phyloP scores from a whole-genome alignment of 2,113 vertebrate species.

The Peromyscus californicus region DNA sequence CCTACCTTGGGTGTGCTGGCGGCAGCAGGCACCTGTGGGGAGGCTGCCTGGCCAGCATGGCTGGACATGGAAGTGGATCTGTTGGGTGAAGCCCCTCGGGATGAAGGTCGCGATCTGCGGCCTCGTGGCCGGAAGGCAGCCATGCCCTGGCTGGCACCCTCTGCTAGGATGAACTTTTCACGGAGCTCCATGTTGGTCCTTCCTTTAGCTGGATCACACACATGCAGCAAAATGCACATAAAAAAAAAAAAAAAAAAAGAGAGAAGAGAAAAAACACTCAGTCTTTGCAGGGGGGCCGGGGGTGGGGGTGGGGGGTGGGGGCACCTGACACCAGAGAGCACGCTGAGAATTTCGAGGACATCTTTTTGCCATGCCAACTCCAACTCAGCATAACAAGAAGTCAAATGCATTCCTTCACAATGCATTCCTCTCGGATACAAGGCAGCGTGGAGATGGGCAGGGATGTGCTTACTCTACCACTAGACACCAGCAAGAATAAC shows the following conservation, averaged over 20 bases:
- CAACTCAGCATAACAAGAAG: constrained; percentile 86
- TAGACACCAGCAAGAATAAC: constrained; percentile 88
- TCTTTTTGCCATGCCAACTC: constrained; percentile 87
- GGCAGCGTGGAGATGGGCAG: constrained; percentile 72
- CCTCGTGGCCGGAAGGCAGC: constrained; percentile 97
- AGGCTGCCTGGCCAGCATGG: constrained; percentile 90
- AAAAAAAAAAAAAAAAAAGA: constrained; percentile 33
- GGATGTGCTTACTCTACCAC: constrained; percentile 86
- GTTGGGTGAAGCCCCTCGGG: constrained; percentile 96
- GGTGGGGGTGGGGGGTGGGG: neutral
- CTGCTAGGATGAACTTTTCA: constrained; percentile 98
- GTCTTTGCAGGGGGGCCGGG: accelerated
- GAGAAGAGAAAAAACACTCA: constrained; percentile 31
- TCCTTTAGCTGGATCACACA: constrained; percentile 93
- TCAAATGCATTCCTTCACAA: constrained; percentile 89
- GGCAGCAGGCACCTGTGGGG: constrained; percentile 85
- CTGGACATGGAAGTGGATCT: constrained; percentile 94
- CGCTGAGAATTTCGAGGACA: constrained; percentile 56
- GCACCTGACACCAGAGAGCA: constrained; percentile 28
- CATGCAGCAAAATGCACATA: neutral
- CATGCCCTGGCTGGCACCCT: constrained; percentile 95
- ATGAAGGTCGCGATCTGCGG: constrained; percentile 96
- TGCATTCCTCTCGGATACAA: constrained; percentile 88
- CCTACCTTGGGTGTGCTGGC: constrained; percentile 94
- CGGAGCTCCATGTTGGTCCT: constrained; percentile 98